Base-by-base conservation (phyloP, 2,888 invertebrate genomes). In the Orthosia cruda region DNA sequence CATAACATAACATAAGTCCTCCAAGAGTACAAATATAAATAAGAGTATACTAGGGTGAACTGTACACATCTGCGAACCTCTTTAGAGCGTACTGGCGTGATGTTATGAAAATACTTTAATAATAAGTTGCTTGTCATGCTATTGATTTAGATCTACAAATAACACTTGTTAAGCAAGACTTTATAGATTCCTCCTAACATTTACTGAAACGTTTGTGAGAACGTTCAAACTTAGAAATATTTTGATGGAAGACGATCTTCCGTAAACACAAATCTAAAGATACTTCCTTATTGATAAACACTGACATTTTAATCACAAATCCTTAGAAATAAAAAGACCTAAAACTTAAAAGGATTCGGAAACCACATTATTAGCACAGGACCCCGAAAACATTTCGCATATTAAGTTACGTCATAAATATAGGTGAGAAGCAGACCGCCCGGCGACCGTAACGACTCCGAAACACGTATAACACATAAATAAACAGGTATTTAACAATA, bases 391-490 rank as follows among this genome's bases (percentile, higher is more conserved):
- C 72, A 74, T 66, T 61, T 71, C 54, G 32, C 71, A 55, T 71
- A 63, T 76, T 66, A 61, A 12, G 62, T 81, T 76, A 59, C 71
- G 71, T 83, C 80, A 81, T 71, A 71, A 77, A 76, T 64, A 62
- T 73, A 76, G 69, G 72, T 62, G 62, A 78, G 66, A 80, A 71
- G 66, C 77, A 87, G 87, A 87, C 87, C 86, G 87, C 86, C 80
- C 88, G 87, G 87, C 87, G 87, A 71, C 87, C 83, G 80, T 71
- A 79, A 50, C 79, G 80, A 74, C 79, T 67, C 64, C 52, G n/a
- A 77, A 77, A 87, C 83, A 64, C 71, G 83, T 85, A 74, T 61
- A 65, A 66, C 58, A 57, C 55, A 74, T 79, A 72, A 66, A 73
- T 77, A 77, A 80, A 86, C 82, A 64, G 72, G 79, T 85, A 50